Evolutionary conservation across 2,888 invertebrate species (phyloP).

Genomic region (Entomobrya proxima): DNA sequence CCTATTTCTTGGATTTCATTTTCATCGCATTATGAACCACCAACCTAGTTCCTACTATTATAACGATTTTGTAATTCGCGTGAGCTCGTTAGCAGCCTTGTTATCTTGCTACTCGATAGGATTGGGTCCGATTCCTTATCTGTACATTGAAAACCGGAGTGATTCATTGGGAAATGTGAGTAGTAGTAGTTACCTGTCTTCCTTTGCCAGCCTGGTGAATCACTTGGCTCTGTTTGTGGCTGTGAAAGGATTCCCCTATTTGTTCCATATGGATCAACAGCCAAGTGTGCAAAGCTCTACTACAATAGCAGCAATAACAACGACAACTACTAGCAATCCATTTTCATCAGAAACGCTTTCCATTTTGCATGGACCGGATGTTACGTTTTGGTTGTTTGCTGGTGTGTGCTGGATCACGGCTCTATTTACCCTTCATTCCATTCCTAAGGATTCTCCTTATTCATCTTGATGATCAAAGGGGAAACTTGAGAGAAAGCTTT

Average conservation of each 20-base stretch:
- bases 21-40: slow-evolving; percentile 76
- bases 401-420: slow-evolving; percentile 80
- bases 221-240: slow-evolving; percentile 81
- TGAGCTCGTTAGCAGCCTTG: slow-evolving; percentile 78
- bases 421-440: slow-evolving; percentile 79
- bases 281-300: not conserved
- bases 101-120: slow-evolving; percentile 82
- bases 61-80: not conserved
- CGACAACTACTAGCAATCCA: no score
- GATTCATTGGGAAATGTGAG: not conserved
- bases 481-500: no score
- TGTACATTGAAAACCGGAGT: slow-evolving; percentile 78
- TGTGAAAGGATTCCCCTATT: slow-evolving; percentile 81
- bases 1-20: slow-evolving; percentile 80
- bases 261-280: slow-evolving; percentile 79
- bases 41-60: not conserved
- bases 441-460: slow-evolving; percentile 79
- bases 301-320: no score
- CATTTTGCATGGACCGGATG: slow-evolving; percentile 79
- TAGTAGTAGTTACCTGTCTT: slow-evolving; percentile 80
- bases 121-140: slow-evolving; percentile 83
- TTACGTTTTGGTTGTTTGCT: slow-evolving; percentile 81
- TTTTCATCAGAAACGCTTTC: no score
- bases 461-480: not conserved
- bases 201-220: slow-evolving; percentile 82